Evolutionary conservation across 2,113 vertebrate genomes (phyloP), one percentile per base, ranked within the genome.

Genomic region (Dicaeum eximium): DNA sequence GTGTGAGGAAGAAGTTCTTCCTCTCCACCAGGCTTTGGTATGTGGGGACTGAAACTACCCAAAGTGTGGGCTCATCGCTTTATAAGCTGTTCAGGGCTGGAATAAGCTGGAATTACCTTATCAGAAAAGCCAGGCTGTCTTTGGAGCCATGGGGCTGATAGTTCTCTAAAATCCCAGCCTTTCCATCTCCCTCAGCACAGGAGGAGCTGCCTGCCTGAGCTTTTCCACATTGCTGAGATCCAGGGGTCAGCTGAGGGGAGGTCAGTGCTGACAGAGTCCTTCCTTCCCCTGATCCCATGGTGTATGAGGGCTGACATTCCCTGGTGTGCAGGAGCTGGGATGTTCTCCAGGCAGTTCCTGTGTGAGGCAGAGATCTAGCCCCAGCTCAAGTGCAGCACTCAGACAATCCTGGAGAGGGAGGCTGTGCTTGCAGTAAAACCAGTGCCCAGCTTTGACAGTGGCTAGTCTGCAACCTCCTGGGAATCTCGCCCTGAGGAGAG

Each of bases 221-320:
- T 47, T 28, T 28, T 6, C 33, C 33, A 7, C 31, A 1, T 4
- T 28, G 62, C n/a, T 45, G 71, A 35, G 45, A 6, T 35, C 6
- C 82, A 35, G 64, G 53, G 9, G 5, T 18, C 37, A 51, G 44
- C 44, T 57, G 37, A 15, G 37, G 47, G 62, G 14, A 44, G 17
- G 2, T 69, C 3, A 20, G 54, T 13, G 73, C 37, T 69, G 62
- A 0, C 72, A 86, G 53, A 58, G 60, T 44, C 38, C 71, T 58
- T 35, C 61, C 62, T 61, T 86, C 3, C 30, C 33, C 30, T 4
- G 50, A 7, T 21, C 8, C 53, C 18, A 2, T 7, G 56, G 61
- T 19, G 3, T 48, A 64, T 23, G 22, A 16, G 40, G 7, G 4
- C 38, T 13, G 71, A 1, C 18, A 1, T 5, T 7, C 8, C 33